Base-by-base conservation (phyloP, 2,797 vertebrate genomes). In the Mycteria americana region DNA sequence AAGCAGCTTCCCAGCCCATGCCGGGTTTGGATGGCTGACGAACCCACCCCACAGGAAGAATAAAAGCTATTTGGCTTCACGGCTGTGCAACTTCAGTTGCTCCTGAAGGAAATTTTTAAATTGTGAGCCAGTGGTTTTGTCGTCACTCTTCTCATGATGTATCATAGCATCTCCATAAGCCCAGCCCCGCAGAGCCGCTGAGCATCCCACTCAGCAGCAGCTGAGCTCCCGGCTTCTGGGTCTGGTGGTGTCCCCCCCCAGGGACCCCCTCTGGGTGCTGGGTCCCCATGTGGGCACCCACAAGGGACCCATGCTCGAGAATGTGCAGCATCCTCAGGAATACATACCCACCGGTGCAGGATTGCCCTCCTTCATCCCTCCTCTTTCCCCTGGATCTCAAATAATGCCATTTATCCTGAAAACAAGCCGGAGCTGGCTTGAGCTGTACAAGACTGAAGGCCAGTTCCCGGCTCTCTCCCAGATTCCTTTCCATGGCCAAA, bases 321-420 rank as follows among this genome's bases (percentile, higher is more conserved):
- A 56, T 1, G 2, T n/a, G 37, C 48, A 72, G 33, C 16, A 41
- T 14, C 37, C 45, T 77, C 60, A 31, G 60, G 51, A 77, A 37
- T 15, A 57, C 11, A 8, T 14, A 51, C 4, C 10, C n/a, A 10
- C 1, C 0, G 0, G 21, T 14, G 45, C 8, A 54, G n/a, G 17
- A n/a, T 17, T 84, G 16, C 4, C 24, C 16, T 56, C 4, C 43
- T 62, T 54, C 54, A 60, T 13, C 51, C 28, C 28, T 72, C 3
- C 3, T 25, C 21, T 73, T 76, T 51, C 28, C 27, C 30, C 31
- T 31, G 7, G 7, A n/a, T 68, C 59, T 76, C 76, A 7, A 85
- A 8, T 39, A 33, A 69, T 2, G 22, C 28, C 4, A 17, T 69
- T 86, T 84, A n/a, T 17, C n/a, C 79, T 43, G 19, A 63, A 88